phyloP scores from a whole-genome alignment of 2,113 vertebrate species.

The Elephantulus edwardii region DNA sequence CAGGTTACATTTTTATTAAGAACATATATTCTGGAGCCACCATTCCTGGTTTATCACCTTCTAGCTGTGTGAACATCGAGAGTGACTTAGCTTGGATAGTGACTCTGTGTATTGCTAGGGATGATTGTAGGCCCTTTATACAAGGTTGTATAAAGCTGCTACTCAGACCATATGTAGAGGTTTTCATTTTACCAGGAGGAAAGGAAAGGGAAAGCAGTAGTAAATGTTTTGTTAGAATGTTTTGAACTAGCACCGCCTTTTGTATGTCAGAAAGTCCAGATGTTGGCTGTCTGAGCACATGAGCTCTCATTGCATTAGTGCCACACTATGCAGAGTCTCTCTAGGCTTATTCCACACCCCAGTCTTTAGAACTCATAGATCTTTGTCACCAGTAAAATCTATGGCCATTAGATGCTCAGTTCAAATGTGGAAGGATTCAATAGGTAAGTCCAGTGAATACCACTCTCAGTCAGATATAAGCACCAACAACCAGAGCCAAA shows the following conservation, averaged over 20 bases:
- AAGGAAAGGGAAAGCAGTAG: not conserved
- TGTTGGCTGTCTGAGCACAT: not conserved
- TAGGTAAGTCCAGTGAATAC: no score
- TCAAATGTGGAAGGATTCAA: not conserved
- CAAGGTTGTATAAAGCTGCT: not conserved
- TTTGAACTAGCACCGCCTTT: not conserved
- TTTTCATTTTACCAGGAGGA: not conserved
- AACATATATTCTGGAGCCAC: not conserved
- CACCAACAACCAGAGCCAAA: no score
- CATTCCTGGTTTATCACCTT: not conserved
- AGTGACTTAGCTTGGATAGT: not conserved
- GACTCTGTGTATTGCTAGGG: not conserved
- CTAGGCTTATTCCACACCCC: not conserved
- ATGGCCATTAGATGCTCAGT: not conserved
- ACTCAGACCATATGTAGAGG: not conserved
- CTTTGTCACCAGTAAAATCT: not conserved
- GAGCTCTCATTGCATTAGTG: not conserved
- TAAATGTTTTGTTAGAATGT: not conserved
- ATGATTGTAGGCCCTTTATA: not conserved
- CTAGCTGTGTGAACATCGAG: not conserved
- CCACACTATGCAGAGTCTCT: not conserved
- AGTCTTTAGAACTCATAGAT: conserved; percentile 14
- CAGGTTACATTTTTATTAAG: no score
- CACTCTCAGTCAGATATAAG: no score
- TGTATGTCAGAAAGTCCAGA: not conserved